Conservation (phyloP, 1,140 invertebrate species). For the Nixonia krombeini region DNA sequence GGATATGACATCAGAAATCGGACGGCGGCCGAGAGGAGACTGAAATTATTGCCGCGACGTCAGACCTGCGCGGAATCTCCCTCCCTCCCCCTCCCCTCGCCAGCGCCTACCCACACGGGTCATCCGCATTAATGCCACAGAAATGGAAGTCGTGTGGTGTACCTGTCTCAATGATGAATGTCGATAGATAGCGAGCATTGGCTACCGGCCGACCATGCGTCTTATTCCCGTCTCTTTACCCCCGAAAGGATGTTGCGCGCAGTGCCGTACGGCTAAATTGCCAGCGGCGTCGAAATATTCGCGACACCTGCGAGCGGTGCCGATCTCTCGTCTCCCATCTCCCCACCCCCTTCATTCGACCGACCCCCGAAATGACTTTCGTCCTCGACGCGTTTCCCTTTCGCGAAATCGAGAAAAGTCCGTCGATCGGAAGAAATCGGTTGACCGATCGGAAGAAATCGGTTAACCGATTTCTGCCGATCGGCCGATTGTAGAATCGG, state of each 20-base stretch:
- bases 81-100: constrained; percentile 27
- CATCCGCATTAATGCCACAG: constrained; percentile 53
- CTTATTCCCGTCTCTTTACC: constrained; percentile 58
- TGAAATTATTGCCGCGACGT: constrained; percentile 31
- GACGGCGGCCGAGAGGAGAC: constrained; percentile 7
- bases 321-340: constrained; percentile 17
- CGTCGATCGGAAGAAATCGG: no score
- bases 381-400: no score
- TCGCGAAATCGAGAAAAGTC: no score
- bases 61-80: constrained; percentile 18
- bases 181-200: constrained; percentile 54
- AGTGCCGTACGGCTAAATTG: constrained; percentile 41
- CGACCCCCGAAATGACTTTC: no score
- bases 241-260: constrained; percentile 32
- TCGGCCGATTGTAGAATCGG: no score
- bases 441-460: no score
- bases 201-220: constrained; percentile 55
- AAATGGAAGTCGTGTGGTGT: constrained; percentile 52
- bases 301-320: constrained; percentile 20
- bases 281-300: constrained; percentile 33
- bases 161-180: constrained; percentile 63
- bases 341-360: no score
- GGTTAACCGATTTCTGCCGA: no score
- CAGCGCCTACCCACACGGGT: constrained; percentile 28
- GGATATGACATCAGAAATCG: constrained; percentile 11